Evolutionary conservation across 2,797 vertebrate species (phyloP).

Genomic region (Poecile montanus): DNA sequence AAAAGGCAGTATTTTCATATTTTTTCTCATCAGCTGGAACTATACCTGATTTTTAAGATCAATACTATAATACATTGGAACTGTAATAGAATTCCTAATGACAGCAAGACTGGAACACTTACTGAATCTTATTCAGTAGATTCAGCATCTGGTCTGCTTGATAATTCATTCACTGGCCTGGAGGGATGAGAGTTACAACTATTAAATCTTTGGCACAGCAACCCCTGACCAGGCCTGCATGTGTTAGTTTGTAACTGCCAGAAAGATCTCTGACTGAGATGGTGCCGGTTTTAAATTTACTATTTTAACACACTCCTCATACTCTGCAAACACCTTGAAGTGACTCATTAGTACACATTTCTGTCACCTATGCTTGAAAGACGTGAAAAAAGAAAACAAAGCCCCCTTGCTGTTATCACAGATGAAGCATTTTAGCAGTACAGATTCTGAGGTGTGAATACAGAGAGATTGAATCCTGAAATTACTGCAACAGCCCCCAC

Average conservation of each 20-base stretch:
- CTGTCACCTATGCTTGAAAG: neutral
- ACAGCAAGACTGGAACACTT: neutral
- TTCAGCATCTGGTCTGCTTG: neutral
- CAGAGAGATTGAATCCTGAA: neutral
- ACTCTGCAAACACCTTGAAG: neutral
- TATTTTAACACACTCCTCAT: neutral
- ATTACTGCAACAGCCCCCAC: neutral
- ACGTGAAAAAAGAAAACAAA: neutral
- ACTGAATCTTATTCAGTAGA: neutral
- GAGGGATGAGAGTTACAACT: neutral
- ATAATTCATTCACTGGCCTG: neutral
- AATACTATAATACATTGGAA: neutral
- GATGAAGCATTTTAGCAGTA: neutral
- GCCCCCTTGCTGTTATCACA: rapidly evolving
- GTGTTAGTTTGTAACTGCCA: neutral
- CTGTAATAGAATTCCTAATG: neutral
- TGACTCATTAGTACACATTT: neutral
- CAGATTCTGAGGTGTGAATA: neutral
- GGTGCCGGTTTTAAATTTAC: neutral
- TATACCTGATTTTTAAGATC: neutral
- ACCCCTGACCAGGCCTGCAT: neutral
- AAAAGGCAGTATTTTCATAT: neutral
- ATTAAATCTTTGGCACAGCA: neutral
- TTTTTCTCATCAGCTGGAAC: neutral
- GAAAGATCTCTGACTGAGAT: neutral